These are phyloP conservation scores for Pipistrellus nathusii DNA, from an alignment of 2,797 vertebrate species.

Conservation along the genomic window DNA sequence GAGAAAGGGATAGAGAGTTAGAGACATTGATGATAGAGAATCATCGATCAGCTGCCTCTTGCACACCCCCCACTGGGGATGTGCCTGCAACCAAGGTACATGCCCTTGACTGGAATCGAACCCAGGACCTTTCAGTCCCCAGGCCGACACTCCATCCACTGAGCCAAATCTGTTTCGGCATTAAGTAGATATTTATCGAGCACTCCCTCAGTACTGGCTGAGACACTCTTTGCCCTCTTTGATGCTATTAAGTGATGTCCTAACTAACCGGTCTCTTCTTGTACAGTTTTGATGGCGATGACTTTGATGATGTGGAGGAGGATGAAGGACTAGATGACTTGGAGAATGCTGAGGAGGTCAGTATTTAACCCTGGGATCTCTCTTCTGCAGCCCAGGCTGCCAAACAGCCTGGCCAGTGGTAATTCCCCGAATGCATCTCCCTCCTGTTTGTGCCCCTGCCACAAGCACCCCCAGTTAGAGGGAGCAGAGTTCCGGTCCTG, in stretches of 20 bases:
- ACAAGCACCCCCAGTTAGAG: neutral
- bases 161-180: too few relatives aligned
- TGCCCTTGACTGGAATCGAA: too few relatives aligned
- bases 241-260: neutral
- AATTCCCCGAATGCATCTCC: neutral
- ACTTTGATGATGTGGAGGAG: slow-evolving; percentile 97
- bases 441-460: neutral
- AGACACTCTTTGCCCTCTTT: neutral
- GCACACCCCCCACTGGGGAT: too few relatives aligned
- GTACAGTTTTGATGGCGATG: slow-evolving; percentile 95
- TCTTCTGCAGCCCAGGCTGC: neutral
- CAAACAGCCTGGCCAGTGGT: neutral
- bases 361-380: slow-evolving; percentile 49
- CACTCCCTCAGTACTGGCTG: fast-evolving
- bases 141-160: too few relatives aligned
- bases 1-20: too few relatives aligned
- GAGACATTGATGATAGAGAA: too few relatives aligned
- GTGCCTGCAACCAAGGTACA: too few relatives aligned
- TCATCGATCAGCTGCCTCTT: too few relatives aligned
- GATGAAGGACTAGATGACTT: slow-evolving; percentile 97
- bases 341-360: slow-evolving; percentile 96
- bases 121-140: too few relatives aligned
- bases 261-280: neutral
- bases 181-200: neutral
- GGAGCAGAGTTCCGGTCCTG: neutral